Percentiles rank a stretch among this genome's conserved stretches.
Evolutionary conservation across 2,797 vertebrate genomes (phyloP).

Genomic region (Micromesistius poutassou): DNA sequence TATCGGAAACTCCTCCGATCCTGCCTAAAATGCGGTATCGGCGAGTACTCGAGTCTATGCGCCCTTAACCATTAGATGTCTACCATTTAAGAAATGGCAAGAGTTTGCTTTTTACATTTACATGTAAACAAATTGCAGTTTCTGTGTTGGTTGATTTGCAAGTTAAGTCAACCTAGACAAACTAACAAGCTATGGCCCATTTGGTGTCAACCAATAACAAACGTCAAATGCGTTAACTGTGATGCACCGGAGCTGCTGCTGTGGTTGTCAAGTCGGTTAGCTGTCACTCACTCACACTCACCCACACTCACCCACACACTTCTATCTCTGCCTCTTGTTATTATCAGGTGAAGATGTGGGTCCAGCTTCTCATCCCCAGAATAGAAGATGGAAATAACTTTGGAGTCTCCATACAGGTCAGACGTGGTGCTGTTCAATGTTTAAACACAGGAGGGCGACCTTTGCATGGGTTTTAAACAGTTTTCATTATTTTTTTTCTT

Average conservation of each 20-base stretch:
- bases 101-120: too few relatives aligned
- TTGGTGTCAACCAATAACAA: not conserved
- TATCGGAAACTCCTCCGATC: too few relatives aligned
- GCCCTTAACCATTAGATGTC: too few relatives aligned
- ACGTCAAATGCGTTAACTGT: not conserved
- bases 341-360: conserved; percentile 71
- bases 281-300: not conserved
- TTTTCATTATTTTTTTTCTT: too few relatives aligned
- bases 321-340: not conserved
- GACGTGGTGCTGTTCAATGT: not conserved
- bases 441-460: not conserved
- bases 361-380: conserved; percentile 74
- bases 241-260: not conserved
- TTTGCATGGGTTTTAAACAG: not conserved
- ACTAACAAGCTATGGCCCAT: not conserved
- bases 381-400: conserved; percentile 80
- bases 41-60: too few relatives aligned
- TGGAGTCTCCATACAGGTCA: conserved; percentile 75
- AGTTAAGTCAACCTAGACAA: not conserved
- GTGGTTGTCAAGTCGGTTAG: not conserved
- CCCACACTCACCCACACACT: not conserved
- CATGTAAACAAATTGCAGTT: too few relatives aligned
- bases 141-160: not conserved
- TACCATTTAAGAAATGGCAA: too few relatives aligned
- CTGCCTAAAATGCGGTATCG: too few relatives aligned